phyloP scores from a whole-genome alignment of 2,888 invertebrate species.

The Netelia fuscicornis region DNA sequence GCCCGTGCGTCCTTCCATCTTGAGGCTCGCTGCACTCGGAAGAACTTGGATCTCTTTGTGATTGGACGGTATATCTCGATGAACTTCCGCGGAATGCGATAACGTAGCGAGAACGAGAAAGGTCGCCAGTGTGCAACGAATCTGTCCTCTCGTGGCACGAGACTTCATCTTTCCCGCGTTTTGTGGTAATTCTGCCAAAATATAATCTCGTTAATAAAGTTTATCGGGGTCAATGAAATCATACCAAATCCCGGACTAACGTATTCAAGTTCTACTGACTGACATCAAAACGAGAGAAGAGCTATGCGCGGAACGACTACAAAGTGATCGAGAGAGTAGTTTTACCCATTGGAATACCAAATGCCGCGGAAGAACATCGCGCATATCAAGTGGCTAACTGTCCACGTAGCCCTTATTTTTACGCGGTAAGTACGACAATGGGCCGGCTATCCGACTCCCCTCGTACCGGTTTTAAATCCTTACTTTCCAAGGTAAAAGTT shows the following conservation, averaged over 20 bases:
- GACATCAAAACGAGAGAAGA: slow-evolving; percentile 44
- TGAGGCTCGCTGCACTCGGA: slow-evolving; percentile 59
- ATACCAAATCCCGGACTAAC: background rate
- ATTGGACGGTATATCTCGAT: slow-evolving; percentile 51
- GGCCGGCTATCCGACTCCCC: too few relatives aligned
- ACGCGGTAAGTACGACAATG: background rate
- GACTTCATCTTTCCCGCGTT: slow-evolving; percentile 18
- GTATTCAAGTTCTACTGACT: slow-evolving; percentile 23
- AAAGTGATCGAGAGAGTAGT: slow-evolving; percentile 65
- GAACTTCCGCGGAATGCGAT: slow-evolving; percentile 37
- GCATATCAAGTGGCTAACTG: slow-evolving; percentile 79
- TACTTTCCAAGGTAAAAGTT: background rate
- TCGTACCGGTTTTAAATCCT: background rate
- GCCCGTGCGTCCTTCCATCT: slow-evolving; percentile 70
- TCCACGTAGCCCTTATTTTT: slow-evolving; percentile 69
- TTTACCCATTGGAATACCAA: slow-evolving; percentile 73
- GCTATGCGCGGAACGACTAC: slow-evolving; percentile 64
- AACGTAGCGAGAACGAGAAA: slow-evolving; percentile 44
- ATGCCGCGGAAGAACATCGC: slow-evolving; percentile 57
- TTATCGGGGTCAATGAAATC: slow-evolving; percentile 54
- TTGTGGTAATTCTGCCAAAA: slow-evolving; percentile 33
- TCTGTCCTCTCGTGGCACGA: slow-evolving; percentile 4
- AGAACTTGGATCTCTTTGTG: slow-evolving; percentile 57
- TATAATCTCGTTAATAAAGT: slow-evolving; percentile 18
- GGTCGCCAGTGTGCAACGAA: slow-evolving; percentile 16